A percentile compares a stretch with the other conserved stretches of the same genome.
phyloP scores from a whole-genome alignment of 1,140 invertebrate species.

The Eufriesea mexicana region DNA sequence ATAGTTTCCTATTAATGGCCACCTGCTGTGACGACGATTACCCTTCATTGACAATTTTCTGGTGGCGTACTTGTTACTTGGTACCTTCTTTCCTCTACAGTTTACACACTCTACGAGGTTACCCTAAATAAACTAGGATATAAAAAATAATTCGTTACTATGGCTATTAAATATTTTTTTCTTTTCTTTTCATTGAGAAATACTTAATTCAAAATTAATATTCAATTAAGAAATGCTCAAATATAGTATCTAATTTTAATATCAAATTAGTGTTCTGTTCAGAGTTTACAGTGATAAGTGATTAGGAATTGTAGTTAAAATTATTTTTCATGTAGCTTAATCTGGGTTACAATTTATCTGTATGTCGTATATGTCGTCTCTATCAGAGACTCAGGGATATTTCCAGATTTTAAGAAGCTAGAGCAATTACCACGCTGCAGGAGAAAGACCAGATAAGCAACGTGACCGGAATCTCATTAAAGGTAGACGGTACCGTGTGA shows the following conservation, averaged over 20 bases:
- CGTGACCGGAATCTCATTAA: conserved; percentile 71
- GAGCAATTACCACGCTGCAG: not conserved
- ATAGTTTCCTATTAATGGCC: not conserved
- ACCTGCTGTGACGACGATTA: not conserved
- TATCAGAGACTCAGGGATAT: no score
- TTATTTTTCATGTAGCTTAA: not conserved
- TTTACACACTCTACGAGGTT: not conserved
- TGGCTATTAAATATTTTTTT: no score
- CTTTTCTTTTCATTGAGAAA: not conserved
- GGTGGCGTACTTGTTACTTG: not conserved
- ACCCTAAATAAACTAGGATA: not conserved
- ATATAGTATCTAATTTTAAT: no score
- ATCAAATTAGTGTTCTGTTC: no score
- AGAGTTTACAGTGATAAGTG: not conserved
- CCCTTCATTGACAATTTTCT: not conserved
- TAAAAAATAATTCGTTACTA: not conserved
- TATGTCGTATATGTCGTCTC: no score
- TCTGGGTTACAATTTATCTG: not conserved
- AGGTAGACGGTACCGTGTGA: conserved; percentile 37
- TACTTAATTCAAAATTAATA: not conserved
- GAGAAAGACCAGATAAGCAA: conserved; percentile 29
- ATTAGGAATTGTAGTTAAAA: not conserved
- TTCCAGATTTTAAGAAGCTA: not conserved
- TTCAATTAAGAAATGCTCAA: no score
- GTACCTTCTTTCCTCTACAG: not conserved